phyloP scores from a whole-genome alignment of 2,113 vertebrate genomes.

The Falco punctatus region DNA sequence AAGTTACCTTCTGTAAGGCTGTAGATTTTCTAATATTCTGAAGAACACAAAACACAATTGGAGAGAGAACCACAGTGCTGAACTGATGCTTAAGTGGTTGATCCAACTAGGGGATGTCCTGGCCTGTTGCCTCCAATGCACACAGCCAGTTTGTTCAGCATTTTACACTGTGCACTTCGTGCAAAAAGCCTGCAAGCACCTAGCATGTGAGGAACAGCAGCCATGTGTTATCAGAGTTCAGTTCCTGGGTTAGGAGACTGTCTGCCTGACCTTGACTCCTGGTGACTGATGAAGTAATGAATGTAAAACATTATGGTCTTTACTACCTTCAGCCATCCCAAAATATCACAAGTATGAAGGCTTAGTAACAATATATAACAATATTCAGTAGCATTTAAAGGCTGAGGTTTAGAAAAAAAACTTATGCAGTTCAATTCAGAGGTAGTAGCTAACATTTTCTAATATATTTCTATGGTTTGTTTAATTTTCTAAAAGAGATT shows the following conservation, averaged over 20 bases:
- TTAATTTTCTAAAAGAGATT: background rate
- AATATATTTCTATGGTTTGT: background rate
- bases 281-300: background rate
- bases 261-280: rapidly evolving
- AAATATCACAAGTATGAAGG: background rate
- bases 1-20: background rate
- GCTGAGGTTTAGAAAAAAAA: background rate
- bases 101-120: background rate
- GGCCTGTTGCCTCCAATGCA: background rate
- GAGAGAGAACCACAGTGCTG: background rate
- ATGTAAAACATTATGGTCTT: background rate
- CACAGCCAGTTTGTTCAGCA: background rate
- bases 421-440: background rate
- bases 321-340: background rate
- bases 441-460: background rate
- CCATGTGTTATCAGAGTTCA: background rate
- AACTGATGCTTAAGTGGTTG: background rate
- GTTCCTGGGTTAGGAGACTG: background rate
- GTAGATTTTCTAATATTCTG: background rate
- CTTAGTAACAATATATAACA: background rate
- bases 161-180: rapidly evolving
- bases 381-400: background rate
- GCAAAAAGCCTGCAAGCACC: background rate
- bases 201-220: background rate
- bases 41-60: background rate